phyloP scores from a whole-genome alignment of 2,888 invertebrate species.

The Tachystola acroxantha region DNA sequence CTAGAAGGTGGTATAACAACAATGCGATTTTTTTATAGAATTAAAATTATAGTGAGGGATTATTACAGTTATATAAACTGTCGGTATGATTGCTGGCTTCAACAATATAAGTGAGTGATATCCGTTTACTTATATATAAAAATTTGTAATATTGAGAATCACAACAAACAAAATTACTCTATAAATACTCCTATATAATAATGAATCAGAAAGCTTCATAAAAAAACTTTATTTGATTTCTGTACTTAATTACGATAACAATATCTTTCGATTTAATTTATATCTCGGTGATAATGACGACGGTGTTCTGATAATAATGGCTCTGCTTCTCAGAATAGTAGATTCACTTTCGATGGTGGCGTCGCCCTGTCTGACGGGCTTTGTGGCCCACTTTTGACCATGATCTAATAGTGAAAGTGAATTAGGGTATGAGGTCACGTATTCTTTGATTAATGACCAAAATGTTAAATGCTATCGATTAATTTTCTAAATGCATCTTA shows the following conservation, averaged over 20 bases:
- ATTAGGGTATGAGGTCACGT: conserved; percentile 32
- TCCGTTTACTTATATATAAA: too few species aligned
- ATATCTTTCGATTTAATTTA: background rate
- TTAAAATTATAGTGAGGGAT: too few species aligned
- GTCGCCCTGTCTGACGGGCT: conserved; percentile 18
- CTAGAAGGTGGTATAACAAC: too few species aligned
- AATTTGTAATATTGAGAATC: too few species aligned
- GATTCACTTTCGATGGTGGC: conserved; percentile 22
- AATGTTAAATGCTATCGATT: conserved; percentile 1
- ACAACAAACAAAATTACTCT: too few species aligned
- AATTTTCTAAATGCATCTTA: background rate
- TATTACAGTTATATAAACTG: too few species aligned
- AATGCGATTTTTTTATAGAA: too few species aligned
- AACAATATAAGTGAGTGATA: too few species aligned
- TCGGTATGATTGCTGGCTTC: too few species aligned
- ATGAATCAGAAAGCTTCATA: too few species aligned
- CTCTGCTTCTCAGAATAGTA: conserved; percentile 15
- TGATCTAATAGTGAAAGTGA: conserved; percentile 21
- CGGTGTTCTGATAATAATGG: conserved; percentile 1
- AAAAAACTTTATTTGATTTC: too few species aligned
- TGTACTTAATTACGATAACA: background rate
- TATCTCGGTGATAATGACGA: background rate
- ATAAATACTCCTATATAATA: too few species aligned
- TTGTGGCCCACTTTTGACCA: conserved; percentile 5
- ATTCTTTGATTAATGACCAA: conserved; percentile 22